Conservation (phyloP, 2,113 vertebrate species). For the Podarcis raffonei region DNA sequence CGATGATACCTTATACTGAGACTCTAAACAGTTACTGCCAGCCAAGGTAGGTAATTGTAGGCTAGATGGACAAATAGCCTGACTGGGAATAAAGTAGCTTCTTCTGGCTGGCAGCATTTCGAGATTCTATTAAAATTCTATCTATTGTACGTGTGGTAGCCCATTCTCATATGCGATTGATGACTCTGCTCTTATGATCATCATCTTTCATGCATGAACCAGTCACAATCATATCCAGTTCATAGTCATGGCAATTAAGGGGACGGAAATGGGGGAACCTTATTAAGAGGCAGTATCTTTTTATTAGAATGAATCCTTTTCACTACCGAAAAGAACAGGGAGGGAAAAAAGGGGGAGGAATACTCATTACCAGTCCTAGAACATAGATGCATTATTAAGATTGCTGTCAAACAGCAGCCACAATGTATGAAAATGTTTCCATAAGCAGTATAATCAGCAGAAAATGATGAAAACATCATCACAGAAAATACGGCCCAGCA, state of each 20-base stretch:
- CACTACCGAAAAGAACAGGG: neutral
- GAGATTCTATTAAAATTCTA: neutral
- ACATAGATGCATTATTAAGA: constrained; percentile 31
- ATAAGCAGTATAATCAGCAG: constrained; percentile 43
- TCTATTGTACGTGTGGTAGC: neutral
- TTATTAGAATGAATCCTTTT: neutral
- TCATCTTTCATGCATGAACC: neutral
- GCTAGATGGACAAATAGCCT: neutral
- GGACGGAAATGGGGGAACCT: neutral
- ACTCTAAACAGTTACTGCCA: neutral
- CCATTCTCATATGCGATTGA: neutral
- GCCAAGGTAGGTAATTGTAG: neutral
- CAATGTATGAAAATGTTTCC: constrained; percentile 12
- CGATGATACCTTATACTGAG: too few species aligned
- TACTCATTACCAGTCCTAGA: constrained; percentile 1
- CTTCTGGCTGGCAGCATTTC: neutral
- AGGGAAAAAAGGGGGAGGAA: neutral
- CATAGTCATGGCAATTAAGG: neutral
- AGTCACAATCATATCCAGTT: too few species aligned
- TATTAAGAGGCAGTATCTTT: neutral
- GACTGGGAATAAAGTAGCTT: neutral
- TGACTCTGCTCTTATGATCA: too few species aligned
- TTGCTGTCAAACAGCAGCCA: constrained; percentile 29
- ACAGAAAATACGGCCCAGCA: constrained; percentile 42
- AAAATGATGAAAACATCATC: constrained; percentile 52